Conservation (phyloP, 2,888 invertebrate species). For the Lasioglossum marginatum region DNA sequence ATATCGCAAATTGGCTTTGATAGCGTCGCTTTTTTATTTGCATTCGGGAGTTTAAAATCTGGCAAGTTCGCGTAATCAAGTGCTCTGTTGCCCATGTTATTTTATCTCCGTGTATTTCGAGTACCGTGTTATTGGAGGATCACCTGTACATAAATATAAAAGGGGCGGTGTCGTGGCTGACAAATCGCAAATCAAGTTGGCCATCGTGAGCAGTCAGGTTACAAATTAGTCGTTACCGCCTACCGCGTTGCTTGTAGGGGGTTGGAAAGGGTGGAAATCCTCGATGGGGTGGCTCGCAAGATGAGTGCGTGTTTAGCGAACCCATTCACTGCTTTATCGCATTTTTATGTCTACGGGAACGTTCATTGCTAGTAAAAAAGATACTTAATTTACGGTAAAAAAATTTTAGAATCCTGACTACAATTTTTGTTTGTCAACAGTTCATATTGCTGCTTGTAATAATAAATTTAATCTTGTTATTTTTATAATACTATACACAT, state of each 20-base stretch:
- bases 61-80: not conserved
- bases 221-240: constrained; percentile 1
- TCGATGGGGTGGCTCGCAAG: not conserved
- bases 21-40: not conserved
- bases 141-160: not conserved
- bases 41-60: not conserved
- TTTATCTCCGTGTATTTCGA: not conserved
- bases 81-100: not conserved
- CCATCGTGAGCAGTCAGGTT: not conserved
- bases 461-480: too few species aligned
- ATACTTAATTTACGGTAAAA: not conserved
- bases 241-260: not conserved
- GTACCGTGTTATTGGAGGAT: constrained; percentile 2
- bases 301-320: not conserved
- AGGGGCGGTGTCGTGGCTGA: not conserved
- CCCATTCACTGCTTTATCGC: not conserved
- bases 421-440: not conserved
- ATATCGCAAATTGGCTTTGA: not conserved
- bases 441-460: not conserved
- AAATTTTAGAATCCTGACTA: not conserved
- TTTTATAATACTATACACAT: too few species aligned
- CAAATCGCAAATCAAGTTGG: constrained; percentile 20
- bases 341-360: not conserved
- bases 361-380: not conserved
- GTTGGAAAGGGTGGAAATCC: not conserved